Conservation (phyloP, 2,888 invertebrate species). For the Pseudeuparius sepicola region DNA sequence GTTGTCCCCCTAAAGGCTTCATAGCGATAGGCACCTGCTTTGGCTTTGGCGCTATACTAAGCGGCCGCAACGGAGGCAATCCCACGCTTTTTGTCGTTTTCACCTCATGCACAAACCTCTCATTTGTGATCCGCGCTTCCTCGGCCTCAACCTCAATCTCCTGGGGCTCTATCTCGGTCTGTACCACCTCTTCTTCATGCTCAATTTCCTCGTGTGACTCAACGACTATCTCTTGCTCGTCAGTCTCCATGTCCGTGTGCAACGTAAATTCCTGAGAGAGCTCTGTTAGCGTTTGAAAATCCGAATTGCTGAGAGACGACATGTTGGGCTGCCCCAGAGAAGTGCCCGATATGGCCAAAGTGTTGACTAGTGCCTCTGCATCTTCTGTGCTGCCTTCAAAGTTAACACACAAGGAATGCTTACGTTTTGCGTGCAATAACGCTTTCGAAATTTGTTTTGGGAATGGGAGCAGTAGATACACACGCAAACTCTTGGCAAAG, state of each 20-base stretch:
- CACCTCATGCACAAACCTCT: slow-evolving; percentile 26
- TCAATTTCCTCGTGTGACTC: slow-evolving; percentile 27
- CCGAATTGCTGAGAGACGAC: too few relatives aligned
- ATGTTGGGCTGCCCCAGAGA: too few relatives aligned
- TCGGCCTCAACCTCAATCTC: slow-evolving; percentile 36
- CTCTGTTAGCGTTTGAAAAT: slow-evolving; percentile 33
- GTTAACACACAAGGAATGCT: background rate
- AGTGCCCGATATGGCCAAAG: slow-evolving; percentile 29
- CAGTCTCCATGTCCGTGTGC: slow-evolving; percentile 31
- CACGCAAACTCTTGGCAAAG: too few relatives aligned
- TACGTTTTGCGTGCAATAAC: background rate
- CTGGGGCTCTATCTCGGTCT: slow-evolving; percentile 32
- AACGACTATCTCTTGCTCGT: slow-evolving; percentile 27
- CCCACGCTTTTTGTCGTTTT: slow-evolving; percentile 24
- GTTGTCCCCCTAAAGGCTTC: slow-evolving; percentile 39
- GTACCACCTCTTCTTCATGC: slow-evolving; percentile 31
- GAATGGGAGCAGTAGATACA: too few relatives aligned
- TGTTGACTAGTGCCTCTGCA: slow-evolving; percentile 29
- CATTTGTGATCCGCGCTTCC: slow-evolving; percentile 11
- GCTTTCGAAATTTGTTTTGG: background rate
- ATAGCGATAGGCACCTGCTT: slow-evolving; percentile 34
- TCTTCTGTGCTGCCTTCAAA: slow-evolving; percentile 29
- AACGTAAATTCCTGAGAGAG: slow-evolving; percentile 33
- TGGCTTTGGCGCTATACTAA: slow-evolving; percentile 34
- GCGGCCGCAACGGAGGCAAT: slow-evolving; percentile 33